Percentiles rank a stretch among this genome's conserved stretches.
phyloP scores from a whole-genome alignment of 2,888 invertebrate genomes.

The Thymelicus sylvestris region DNA sequence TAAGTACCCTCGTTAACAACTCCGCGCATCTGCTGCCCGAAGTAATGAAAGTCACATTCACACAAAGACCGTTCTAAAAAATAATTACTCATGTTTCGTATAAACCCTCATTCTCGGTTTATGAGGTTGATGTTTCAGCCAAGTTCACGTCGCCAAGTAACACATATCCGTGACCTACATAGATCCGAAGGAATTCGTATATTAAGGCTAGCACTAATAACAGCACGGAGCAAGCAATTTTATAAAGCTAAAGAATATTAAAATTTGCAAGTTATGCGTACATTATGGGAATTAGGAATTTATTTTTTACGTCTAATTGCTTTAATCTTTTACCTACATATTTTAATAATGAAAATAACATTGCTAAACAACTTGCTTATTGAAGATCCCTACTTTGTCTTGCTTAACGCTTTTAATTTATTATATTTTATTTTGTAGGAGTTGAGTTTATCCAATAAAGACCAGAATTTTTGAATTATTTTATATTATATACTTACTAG shows the following conservation, averaged over 20 bases:
- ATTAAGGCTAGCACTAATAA: background rate
- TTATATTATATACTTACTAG: too few relatives aligned
- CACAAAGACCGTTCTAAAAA: conserved; percentile 31
- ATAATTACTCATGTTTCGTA: conserved; percentile 31
- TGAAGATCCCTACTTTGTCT: too few relatives aligned
- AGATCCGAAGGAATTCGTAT: conserved; percentile 20
- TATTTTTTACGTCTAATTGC: too few relatives aligned
- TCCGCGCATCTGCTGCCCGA: conserved; percentile 25
- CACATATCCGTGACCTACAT: conserved; percentile 64
- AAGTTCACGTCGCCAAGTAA: conserved; percentile 64
- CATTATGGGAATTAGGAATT: too few relatives aligned
- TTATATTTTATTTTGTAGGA: too few relatives aligned
- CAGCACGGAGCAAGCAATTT: background rate
- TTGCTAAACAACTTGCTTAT: too few relatives aligned
- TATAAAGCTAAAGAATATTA: too few relatives aligned
- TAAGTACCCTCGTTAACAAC: conserved; percentile 27
- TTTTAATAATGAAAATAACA: too few relatives aligned
- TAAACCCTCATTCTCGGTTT: conserved; percentile 38
- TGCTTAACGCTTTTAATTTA: too few relatives aligned
- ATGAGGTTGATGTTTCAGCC: conserved; percentile 52
- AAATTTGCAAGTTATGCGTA: background rate
- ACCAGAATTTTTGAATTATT: too few relatives aligned
- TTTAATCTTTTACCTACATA: too few relatives aligned
- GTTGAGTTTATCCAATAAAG: too few relatives aligned
- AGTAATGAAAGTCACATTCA: conserved; percentile 26